Base-by-base conservation (phyloP, 2,797 vertebrate genomes). In the Oreochromis mossambicus region DNA sequence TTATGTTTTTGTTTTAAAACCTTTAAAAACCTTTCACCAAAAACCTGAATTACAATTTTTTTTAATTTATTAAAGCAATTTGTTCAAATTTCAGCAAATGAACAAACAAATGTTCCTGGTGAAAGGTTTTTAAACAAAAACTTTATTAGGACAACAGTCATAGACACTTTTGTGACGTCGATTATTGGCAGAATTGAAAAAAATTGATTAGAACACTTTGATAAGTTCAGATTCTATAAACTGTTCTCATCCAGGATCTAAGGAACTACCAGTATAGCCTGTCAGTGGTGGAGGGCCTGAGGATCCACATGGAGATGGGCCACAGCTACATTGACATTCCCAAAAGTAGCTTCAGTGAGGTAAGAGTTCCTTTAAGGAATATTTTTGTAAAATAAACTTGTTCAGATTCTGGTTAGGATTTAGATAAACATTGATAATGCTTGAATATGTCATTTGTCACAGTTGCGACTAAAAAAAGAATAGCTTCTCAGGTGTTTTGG, bases 291-390 rank as follows among this genome's bases (percentile, higher is more conserved):
- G 96, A 98, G 63, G 97, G 97, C 8, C 92, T 99, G 43, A 94
- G 97, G 91, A 97, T 99, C 92, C 98, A 98, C 85, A 97, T 99
- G 97, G 98, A 99, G 95, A 96, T 98, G 97, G 98, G 98, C 6
- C 98, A 97, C 94, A 99, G 96, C 92, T 98, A 96, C 92, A 98
- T 99, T 87, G 97, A 98, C 94, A 97, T 99, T 91, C 98, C 98
- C 83, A 96, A 97, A 79, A 95, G 93, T 36, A 97, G 96, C 89
- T 97, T 98, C 80, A 96, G 86, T 17, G 97, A 99, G 95, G 99
- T 99, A 82, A 94, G 95, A 46, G 52, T 43, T 52, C 26, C 36
- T 6, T 7, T 6, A 32, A 77, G 12, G 26, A 19, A 14, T 7
- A 8, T 21, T 52, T 54, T 77, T 48, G 26, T 34, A 46, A 26